Evolutionary conservation across 2,888 invertebrate species (phyloP), one percentile per base, ranked within the genome.

Genomic region (Melolontha melolontha): DNA sequence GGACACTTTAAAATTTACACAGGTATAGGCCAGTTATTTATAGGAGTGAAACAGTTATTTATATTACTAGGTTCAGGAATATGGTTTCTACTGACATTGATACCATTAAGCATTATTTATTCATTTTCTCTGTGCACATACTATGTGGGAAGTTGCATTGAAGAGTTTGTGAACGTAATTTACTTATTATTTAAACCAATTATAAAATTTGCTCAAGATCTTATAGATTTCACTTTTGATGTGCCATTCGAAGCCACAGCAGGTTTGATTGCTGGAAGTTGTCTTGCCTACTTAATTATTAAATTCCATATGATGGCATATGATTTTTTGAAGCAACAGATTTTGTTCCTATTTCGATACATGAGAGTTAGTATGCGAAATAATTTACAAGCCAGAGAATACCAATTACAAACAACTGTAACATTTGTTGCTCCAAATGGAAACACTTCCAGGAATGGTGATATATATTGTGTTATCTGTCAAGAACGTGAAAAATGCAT

Each of bases 401-500:
- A 16, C 14, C 16, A 4, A 50, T 12, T 27, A 44, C 42, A 27
- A 57, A 44, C 10, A 22, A 39, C 22, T 34, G 10, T 55, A 4
- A 57, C 39, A 4, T 34, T 34, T 16, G 27, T 54, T 16, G 8
- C 10, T 5, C n/a, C 11, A 1, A 62, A 51, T 44, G 40, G n/a
- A 10, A 12, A 12, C 5, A 39, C 34, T 44, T 39, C 54, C 39
- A 11, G 47, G 12, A 44, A 62, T 12, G 12, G 14, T 40, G 86
- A 86, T 75, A 79, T 82, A 44, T 77, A 84, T 11, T 88, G 88
- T 81, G 84, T 88, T 12, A 85, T 87, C 71, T 88, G 88, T 71
- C 86, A 87, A 73, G 88, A 87, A 73, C 78, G 85, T 4, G 83
- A 84, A 69, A 87, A 87, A 78, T 87, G 87, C 83, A 85, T 87